Percentiles rank a stretch among this genome's conserved stretches.
phyloP scores from a whole-genome alignment of 2,888 invertebrate species.

The Drosophila kanekoi region DNA sequence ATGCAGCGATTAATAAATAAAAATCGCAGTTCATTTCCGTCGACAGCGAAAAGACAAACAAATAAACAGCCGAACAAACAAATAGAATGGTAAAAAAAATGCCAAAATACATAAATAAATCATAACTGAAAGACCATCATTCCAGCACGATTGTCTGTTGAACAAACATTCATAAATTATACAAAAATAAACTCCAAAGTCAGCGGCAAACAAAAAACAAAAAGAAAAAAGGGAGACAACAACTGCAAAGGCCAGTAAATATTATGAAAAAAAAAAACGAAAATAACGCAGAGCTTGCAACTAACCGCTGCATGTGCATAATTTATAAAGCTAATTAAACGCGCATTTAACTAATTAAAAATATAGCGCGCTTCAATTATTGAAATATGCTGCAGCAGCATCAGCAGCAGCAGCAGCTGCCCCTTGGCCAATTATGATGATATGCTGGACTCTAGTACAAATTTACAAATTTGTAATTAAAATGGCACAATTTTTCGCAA shows the following conservation, averaged over 20 bases:
- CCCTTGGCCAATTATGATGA: slow-evolving; percentile 64
- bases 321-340: slow-evolving; percentile 82
- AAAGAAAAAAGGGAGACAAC: slow-evolving; percentile 19
- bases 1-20: slow-evolving; percentile 74
- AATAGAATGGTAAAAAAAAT: slow-evolving; percentile 36
- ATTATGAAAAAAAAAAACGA: slow-evolving; percentile 26
- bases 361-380: slow-evolving; percentile 77
- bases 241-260: slow-evolving; percentile 38
- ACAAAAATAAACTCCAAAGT: slow-evolving; percentile 43
- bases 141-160: slow-evolving; percentile 31
- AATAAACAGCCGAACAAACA: slow-evolving; percentile 40
- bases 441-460: slow-evolving; percentile 7
- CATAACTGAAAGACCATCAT: slow-evolving; percentile 57
- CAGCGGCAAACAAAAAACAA: slow-evolving; percentile 13
- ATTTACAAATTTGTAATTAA: slow-evolving; percentile 69
- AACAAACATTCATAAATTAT: slow-evolving; percentile 67
- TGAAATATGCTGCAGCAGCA: slow-evolving; percentile 69
- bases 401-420: slow-evolving; percentile 10
- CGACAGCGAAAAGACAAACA: slow-evolving; percentile 68
- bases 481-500: slow-evolving; percentile 48
- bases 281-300: slow-evolving; percentile 36
- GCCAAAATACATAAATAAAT: slow-evolving; percentile 68
- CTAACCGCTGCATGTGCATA: slow-evolving; percentile 80
- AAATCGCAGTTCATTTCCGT: slow-evolving; percentile 78
- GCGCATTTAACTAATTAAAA: slow-evolving; percentile 80